These are phyloP conservation scores for Philaethria dido DNA, from an alignment of 2,888 invertebrate genomes.

Conservation along the genomic window DNA sequence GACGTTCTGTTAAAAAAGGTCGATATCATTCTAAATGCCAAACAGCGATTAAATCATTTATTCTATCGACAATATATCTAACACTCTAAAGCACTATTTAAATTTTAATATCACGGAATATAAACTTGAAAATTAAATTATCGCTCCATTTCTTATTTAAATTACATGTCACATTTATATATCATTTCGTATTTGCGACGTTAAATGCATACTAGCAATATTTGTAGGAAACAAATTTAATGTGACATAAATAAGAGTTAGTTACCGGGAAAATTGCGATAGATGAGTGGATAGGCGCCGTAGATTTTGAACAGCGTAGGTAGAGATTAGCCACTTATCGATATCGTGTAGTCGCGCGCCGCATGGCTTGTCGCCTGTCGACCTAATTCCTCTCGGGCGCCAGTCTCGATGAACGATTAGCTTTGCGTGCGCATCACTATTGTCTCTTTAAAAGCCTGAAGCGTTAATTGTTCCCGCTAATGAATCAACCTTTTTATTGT, in stretches of 20 bases:
- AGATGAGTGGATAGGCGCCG: slow-evolving; percentile 51
- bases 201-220: slow-evolving; percentile 31
- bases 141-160: slow-evolving; percentile 23
- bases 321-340: slow-evolving; percentile 60
- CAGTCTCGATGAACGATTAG: slow-evolving; percentile 65
- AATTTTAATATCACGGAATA: not conserved
- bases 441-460: slow-evolving; percentile 57
- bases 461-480: slow-evolving; percentile 48
- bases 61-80: not conserved
- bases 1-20: slow-evolving; percentile 54
- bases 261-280: slow-evolving; percentile 45
- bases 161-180: slow-evolving; percentile 19
- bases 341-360: slow-evolving; percentile 56
- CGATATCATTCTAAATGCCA: slow-evolving; percentile 49
- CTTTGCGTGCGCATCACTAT: slow-evolving; percentile 71
- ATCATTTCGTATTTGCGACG: slow-evolving; percentile 27
- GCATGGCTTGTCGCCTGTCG: slow-evolving; percentile 59
- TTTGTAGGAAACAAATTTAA: slow-evolving; percentile 37
- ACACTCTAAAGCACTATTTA: not conserved
- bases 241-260: slow-evolving; percentile 45
- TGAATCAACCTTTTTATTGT: slow-evolving; percentile 44
- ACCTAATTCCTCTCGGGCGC: slow-evolving; percentile 57
- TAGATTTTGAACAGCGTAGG: slow-evolving; percentile 49
- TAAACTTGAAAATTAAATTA: slow-evolving; percentile 1
- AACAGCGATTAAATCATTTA: not conserved